Evolutionary conservation across 2,113 vertebrate genomes (phyloP), one percentile per base, ranked within the genome.

Genomic region (Entelurus aequoreus): DNA sequence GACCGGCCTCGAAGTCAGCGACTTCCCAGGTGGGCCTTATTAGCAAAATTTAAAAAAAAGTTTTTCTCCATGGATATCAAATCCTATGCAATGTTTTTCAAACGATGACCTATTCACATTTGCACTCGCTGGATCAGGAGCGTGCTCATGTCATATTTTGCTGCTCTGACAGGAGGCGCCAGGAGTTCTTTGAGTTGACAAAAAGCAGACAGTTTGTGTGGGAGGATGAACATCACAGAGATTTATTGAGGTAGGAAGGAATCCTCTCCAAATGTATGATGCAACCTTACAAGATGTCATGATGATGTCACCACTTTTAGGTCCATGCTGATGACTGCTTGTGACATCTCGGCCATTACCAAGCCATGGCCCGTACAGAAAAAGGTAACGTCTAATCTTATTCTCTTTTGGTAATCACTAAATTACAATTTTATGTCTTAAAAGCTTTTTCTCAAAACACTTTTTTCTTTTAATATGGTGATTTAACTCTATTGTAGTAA

Each of bases 311-410:
- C 69, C 67, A 55, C 49, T 42, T 66, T 49, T 82, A 99, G 97
- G 87, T 96, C 95, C 2, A 99, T 99, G 97, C 79, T 99, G 88
- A 99, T 99, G 97, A 99, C 97, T 48, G 95, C 96, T 0, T 99
- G 96, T 69, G 97, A 99, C 73, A 92, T 99, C 57, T 98, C 97
- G 37, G 97, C 97, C 28, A 98, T 99, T 79, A 97, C 95, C n/a
- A 99, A 99, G 69, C 97, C 97, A 15, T 99, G 97, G 97, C 96
- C 95, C 4, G 90, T 98, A 64, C 96, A 99, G 73, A 95, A 95
- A 64, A 93, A 92, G 93, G 97, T 98, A 90, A 28, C 28, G 28
- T 28, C 28, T 28, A 28, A 28, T 28, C 28, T 28, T 3, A 28
- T 28, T 28, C 28, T 28, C 28, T 1, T 28, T 28, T 28, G 28